Evolutionary conservation across 2,113 vertebrate genomes (phyloP).

Genomic region (Piprites chloris): DNA sequence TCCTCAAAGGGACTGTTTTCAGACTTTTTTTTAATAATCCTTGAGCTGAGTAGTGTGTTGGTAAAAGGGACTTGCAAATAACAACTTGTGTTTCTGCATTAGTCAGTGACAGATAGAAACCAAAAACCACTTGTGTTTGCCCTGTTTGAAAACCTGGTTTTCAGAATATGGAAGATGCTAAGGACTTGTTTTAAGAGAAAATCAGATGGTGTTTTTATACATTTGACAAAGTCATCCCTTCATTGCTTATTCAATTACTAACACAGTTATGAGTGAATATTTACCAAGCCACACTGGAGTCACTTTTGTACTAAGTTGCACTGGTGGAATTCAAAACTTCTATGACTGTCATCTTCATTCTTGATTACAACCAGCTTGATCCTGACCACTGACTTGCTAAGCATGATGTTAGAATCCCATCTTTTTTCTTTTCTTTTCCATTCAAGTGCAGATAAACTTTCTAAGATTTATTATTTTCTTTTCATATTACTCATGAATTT

Average conservation of each 20-base stretch:
- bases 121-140: background rate
- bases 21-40: background rate
- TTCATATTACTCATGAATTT: background rate
- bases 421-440: background rate
- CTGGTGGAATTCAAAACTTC: background rate
- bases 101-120: background rate
- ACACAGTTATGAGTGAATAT: background rate
- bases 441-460: background rate
- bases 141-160: background rate
- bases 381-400: background rate
- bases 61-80: background rate
- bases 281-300: background rate
- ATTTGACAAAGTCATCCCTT: background rate
- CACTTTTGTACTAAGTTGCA: background rate
- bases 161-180: background rate
- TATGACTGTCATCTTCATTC: background rate
- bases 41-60: background rate
- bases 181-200: background rate
- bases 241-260: background rate
- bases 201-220: background rate
- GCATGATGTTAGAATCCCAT: background rate
- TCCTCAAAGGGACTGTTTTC: background rate
- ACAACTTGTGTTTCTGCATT: background rate
- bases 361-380: background rate
- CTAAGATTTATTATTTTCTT: background rate